A percentile compares a stretch with the other conserved stretches of the same genome.
Evolutionary conservation across 2,797 vertebrate species (phyloP).

Genomic region (Streptopelia turtur): DNA sequence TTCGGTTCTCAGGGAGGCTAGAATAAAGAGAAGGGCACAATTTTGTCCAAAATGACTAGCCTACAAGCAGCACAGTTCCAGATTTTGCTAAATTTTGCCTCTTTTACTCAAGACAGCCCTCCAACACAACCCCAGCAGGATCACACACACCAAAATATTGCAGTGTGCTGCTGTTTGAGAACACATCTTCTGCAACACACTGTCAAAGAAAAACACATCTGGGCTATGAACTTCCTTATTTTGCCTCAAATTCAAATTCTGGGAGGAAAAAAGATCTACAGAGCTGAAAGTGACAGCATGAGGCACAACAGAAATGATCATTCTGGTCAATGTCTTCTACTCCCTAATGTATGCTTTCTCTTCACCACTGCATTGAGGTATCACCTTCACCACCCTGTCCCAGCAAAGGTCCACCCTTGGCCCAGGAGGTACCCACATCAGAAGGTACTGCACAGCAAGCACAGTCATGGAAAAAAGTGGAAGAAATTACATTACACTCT

Average conservation of each 20-base stretch:
- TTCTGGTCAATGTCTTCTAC: neutral
- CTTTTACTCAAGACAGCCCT: neutral
- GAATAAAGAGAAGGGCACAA: neutral
- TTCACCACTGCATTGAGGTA: neutral
- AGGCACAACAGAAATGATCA: neutral
- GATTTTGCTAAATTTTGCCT: neutral
- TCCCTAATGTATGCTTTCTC: neutral
- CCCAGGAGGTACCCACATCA: neutral
- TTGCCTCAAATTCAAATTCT: neutral
- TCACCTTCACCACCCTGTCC: neutral
- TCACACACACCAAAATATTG: neutral
- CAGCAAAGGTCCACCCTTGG: rapidly evolving
- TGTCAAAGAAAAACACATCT: neutral
- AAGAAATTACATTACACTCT: neutral
- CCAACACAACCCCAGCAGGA: neutral
- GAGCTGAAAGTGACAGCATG: neutral
- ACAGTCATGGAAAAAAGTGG: neutral
- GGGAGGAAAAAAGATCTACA: neutral
- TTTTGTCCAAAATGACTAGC: neutral
- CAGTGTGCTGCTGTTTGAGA: neutral
- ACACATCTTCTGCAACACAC: neutral
- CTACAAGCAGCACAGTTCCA: neutral
- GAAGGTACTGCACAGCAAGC: neutral
- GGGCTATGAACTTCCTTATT: neutral
- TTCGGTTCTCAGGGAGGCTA: neutral